phyloP scores from a whole-genome alignment of 1,140 invertebrate genomes.

The Caerostris extrusa region DNA sequence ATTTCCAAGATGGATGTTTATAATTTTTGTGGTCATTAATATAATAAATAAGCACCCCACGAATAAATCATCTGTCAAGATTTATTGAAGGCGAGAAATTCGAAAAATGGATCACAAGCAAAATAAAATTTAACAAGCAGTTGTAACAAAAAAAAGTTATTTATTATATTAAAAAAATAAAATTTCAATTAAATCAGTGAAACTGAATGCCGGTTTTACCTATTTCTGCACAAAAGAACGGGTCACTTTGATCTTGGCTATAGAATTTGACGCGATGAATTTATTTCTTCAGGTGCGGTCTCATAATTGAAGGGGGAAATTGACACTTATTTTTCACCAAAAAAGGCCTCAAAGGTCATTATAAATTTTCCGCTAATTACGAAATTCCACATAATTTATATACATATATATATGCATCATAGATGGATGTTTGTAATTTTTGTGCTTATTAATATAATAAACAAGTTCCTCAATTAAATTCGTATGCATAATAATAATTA shows the following conservation, averaged over 20 bases:
- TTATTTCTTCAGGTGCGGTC: background rate
- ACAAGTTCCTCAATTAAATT: background rate
- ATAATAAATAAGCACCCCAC: too few species aligned
- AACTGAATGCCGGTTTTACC: too few species aligned
- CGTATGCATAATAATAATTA: too few species aligned
- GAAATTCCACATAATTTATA: background rate
- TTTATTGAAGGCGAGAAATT: too few species aligned
- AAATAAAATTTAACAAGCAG: too few species aligned
- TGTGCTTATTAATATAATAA: background rate
- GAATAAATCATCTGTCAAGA: too few species aligned
- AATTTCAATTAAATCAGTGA: too few species aligned
- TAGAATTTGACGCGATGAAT: background rate
- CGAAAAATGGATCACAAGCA: too few species aligned
- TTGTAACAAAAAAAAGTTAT: too few species aligned
- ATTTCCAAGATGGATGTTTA: background rate
- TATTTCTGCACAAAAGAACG: too few species aligned
- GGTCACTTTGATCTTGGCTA: background rate
- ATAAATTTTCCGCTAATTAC: background rate
- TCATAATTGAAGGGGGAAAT: background rate
- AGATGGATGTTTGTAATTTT: background rate
- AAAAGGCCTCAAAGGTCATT: background rate
- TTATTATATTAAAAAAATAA: too few species aligned
- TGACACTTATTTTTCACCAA: background rate
- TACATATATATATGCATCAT: background rate
- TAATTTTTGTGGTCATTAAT: background rate